Evolutionary conservation across 2,888 invertebrate genomes (phyloP).

Genomic region (Trichogramma evanescens): DNA sequence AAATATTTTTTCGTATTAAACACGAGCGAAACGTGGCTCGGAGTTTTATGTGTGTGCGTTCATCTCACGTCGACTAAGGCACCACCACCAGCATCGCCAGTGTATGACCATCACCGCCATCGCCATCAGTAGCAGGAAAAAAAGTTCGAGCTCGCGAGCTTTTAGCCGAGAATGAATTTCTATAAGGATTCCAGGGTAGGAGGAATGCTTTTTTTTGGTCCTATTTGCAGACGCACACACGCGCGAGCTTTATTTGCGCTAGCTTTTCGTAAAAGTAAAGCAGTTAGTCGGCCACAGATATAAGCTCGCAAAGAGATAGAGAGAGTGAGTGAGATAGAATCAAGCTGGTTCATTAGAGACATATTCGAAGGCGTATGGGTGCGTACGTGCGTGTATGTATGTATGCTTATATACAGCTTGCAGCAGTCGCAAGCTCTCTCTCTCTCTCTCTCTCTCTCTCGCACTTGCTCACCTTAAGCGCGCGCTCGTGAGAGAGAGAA

Average conservation of each 20-base stretch:
- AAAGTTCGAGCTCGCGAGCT: too few species aligned
- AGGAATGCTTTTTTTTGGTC: constrained; percentile 14
- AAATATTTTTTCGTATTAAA: constrained; percentile 19
- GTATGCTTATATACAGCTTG: too few species aligned
- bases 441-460: too few species aligned
- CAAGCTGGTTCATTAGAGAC: constrained; percentile 49
- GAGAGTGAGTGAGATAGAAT: too few species aligned
- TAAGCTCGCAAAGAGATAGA: constrained; percentile 35
- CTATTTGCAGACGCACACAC: too few species aligned
- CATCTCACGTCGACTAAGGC: too few species aligned
- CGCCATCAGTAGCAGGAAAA: constrained; percentile 5
- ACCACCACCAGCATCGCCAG: too few species aligned
- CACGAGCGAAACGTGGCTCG: constrained; percentile 15
- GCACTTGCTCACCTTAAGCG: too few species aligned
- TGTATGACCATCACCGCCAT: constrained; percentile 1
- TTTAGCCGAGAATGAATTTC: too few species aligned
- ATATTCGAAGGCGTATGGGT: constrained; percentile 34
- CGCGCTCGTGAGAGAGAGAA: constrained; percentile 20
- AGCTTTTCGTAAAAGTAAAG: constrained; percentile 26
- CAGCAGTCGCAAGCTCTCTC: background rate
- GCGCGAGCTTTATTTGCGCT: constrained; percentile 13
- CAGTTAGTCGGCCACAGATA: constrained; percentile 43
- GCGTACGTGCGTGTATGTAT: too few species aligned
- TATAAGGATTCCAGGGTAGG: background rate
- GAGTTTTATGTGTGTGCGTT: too few species aligned